phyloP scores from a whole-genome alignment of 2,888 invertebrate genomes.

The Cremastobaeus sp. region DNA sequence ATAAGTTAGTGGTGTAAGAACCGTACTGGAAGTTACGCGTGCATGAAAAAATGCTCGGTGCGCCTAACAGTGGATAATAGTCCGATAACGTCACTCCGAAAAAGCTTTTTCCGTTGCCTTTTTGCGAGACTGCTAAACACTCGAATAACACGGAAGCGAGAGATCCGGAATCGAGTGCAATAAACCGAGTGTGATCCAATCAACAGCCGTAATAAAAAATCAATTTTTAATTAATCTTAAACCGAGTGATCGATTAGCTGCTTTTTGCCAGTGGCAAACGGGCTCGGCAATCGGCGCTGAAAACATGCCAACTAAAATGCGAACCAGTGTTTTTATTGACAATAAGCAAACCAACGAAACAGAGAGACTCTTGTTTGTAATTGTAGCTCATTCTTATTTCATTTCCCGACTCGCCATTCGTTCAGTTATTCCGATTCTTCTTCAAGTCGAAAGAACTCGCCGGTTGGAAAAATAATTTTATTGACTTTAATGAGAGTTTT shows the following conservation, averaged over 20 bases:
- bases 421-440: constrained; percentile 55
- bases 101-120: constrained; percentile 1
- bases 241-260: constrained; percentile 14
- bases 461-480: constrained; percentile 66
- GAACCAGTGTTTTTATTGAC: constrained; percentile 5
- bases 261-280: constrained; percentile 3
- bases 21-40: too few relatives aligned
- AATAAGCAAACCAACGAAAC: constrained; percentile 4
- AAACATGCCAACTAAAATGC: neutral
- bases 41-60: constrained; percentile 5
- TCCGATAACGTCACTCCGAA: constrained; percentile 19
- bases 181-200: constrained; percentile 7
- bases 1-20: too few relatives aligned
- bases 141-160: constrained; percentile 1
- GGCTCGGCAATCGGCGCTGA: neutral
- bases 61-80: constrained; percentile 30
- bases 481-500: constrained; percentile 68
- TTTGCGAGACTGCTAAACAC: constrained; percentile 12
- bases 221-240: constrained; percentile 28
- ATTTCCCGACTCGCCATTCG: constrained; percentile 28
- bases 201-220: constrained; percentile 11
- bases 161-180: neutral
- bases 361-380: constrained; percentile 48
- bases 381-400: constrained; percentile 51
- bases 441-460: constrained; percentile 16